phyloP scores from a whole-genome alignment of 64 coral and sea anemone genomes.

The Acropora tenuis region DNA sequence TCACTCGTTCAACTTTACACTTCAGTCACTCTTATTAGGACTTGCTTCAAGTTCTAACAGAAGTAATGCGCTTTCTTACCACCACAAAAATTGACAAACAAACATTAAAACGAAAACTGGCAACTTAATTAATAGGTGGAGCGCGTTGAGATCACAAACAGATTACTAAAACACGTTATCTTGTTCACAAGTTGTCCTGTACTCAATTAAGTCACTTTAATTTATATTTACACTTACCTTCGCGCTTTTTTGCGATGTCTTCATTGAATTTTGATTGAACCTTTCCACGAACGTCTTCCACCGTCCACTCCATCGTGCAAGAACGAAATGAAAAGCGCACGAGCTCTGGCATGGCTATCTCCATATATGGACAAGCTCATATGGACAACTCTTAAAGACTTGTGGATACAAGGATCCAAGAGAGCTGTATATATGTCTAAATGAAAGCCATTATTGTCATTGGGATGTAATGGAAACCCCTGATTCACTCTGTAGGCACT shows the following conservation, averaged over 20 bases:
- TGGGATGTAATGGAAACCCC: conserved; percentile 35
- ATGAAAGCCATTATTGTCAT: conserved; percentile 30
- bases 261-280: background rate
- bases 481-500: conserved; percentile 7
- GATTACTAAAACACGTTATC: background rate
- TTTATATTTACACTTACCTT: conserved; percentile 2
- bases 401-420: conserved; percentile 35
- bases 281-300: background rate
- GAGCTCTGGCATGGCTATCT: background rate
- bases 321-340: background rate
- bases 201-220: background rate
- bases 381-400: background rate
- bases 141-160: background rate
- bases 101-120: background rate
- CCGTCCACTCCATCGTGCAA: background rate
- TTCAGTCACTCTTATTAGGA: background rate
- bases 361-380: background rate
- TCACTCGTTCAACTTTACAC: conserved; percentile 3
- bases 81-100: background rate
- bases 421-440: conserved; percentile 38
- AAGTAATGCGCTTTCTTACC: background rate
- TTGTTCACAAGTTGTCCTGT: background rate
- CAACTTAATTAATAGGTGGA: background rate
- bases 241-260: background rate
- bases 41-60: background rate